Base-by-base conservation (phyloP, 2,888 invertebrate species). In the Sycophila texana region DNA sequence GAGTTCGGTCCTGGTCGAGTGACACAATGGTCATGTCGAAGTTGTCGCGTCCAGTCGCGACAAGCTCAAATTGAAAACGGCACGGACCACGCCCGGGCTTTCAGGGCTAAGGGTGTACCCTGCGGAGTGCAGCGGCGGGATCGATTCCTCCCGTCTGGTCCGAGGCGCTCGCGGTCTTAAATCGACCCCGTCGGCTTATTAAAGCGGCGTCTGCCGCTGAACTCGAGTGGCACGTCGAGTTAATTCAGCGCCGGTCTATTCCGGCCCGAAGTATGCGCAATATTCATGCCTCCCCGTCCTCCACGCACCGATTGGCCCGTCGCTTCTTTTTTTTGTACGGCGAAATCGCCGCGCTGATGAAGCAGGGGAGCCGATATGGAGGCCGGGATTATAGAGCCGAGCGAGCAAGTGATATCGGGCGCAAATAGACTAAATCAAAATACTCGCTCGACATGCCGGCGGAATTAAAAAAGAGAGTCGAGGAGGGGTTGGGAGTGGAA, bases 51-150 rank as follows among this genome's bases (percentile, higher is more conserved):
- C 26, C 26, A 3, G 26, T 26, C 26, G 26, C 53, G 66, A 53
- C 61, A 20, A 61, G 72, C 60, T 61, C 13, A 61, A 72, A 61
- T 72, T 72, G 72, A 72, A 71, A 58, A 47, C 51, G 61, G 30
- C 20, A 1, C 1, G 26, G 26, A 26, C 26, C 18, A 18, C 13
- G 26, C 51, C 18, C 51, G 51, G 51, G 16, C 51, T 67, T 67
- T 67, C 39, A 10, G 0, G 39, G 39, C 39, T 39, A 7, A 7
- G 10, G 7, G 39, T 1, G 39, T 1, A 39, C 39, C 39, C 10
- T 10, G 10, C 39, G 10, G 39, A 7, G 39, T 7, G 10, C 1
- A 7, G 39, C 39, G 10, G 0, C 39, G 39, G 10, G 10, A 39
- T 39, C 39, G 39, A 39, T 39, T 39, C 39, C 39, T 39, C 39